Percentiles rank a stretch among this genome's conserved stretches.
phyloP scores from a whole-genome alignment of 2,888 invertebrate genomes.

The Galerucella nymphaeae region DNA sequence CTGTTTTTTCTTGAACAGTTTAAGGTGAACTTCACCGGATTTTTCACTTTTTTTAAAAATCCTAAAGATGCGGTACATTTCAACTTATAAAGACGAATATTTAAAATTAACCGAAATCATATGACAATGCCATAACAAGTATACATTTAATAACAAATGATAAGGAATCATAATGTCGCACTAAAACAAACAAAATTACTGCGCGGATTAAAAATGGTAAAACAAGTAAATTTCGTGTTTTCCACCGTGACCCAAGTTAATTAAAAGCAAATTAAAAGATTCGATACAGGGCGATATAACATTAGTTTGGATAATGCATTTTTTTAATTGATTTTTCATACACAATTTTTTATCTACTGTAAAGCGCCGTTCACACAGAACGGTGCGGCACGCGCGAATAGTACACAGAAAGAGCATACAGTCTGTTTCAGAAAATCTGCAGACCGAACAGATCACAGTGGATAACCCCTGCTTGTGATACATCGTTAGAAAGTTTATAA shows the following conservation, averaged over 20 bases:
- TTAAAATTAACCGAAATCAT: constrained; percentile 14
- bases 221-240: constrained; percentile 3
- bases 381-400: no score
- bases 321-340: background rate
- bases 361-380: no score
- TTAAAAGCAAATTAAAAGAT: constrained; percentile 5
- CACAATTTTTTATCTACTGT: no score
- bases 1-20: constrained; percentile 30
- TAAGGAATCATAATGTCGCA: constrained; percentile 16
- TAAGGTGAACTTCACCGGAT: constrained; percentile 26
- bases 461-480: no score
- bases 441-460: no score
- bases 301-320: background rate
- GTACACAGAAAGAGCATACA: no score
- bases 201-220: constrained; percentile 8
- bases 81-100: background rate
- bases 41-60: constrained; percentile 29
- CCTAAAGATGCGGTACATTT: constrained; percentile 20
- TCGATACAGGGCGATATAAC: background rate
- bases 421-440: no score
- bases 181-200: constrained; percentile 15
- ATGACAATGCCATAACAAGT: constrained; percentile 25
- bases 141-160: constrained; percentile 22
- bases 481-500: no score
- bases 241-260: background rate